Percentiles rank a stretch among this genome's conserved stretches.
phyloP scores from a whole-genome alignment of 2,797 vertebrate genomes.

The Stomatorhinus walkeri region DNA sequence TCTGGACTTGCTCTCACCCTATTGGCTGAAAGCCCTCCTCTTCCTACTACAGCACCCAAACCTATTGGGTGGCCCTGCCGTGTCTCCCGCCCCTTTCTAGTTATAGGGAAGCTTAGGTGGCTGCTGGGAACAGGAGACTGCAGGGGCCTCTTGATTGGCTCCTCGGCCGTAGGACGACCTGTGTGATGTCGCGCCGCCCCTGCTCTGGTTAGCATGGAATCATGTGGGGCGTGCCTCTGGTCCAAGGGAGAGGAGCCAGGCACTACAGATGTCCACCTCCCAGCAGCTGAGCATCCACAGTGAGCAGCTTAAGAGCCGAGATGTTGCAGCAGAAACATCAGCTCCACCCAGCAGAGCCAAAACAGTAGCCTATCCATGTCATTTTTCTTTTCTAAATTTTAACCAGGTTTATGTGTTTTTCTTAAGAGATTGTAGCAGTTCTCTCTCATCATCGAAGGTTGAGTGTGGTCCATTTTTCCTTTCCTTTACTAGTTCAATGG shows the following conservation, averaged over 20 bases:
- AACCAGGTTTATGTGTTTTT: background rate
- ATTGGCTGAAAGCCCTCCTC: background rate
- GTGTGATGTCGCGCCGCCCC: background rate
- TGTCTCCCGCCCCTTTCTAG: background rate
- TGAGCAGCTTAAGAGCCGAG: background rate
- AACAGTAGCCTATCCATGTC: constrained; percentile 2
- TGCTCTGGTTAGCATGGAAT: background rate
- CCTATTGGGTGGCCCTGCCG: background rate
- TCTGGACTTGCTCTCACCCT: constrained; percentile 10
- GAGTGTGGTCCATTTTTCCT: background rate
- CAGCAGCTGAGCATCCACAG: background rate
- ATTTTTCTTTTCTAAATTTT: constrained; percentile 6
- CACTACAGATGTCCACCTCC: background rate
- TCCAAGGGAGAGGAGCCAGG: background rate
- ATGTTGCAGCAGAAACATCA: background rate
- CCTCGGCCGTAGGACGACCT: background rate
- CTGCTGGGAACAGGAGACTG: background rate
- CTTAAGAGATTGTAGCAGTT: background rate
- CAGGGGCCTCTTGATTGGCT: background rate
- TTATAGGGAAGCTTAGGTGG: background rate
- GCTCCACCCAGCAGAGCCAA: background rate
- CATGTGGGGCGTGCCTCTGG: background rate
- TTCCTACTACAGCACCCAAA: background rate
- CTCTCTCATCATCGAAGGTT: background rate
- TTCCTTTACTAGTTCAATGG: background rate